Evolutionary conservation across 2,113 vertebrate species (phyloP).

Genomic region (Helogale parvula): DNA sequence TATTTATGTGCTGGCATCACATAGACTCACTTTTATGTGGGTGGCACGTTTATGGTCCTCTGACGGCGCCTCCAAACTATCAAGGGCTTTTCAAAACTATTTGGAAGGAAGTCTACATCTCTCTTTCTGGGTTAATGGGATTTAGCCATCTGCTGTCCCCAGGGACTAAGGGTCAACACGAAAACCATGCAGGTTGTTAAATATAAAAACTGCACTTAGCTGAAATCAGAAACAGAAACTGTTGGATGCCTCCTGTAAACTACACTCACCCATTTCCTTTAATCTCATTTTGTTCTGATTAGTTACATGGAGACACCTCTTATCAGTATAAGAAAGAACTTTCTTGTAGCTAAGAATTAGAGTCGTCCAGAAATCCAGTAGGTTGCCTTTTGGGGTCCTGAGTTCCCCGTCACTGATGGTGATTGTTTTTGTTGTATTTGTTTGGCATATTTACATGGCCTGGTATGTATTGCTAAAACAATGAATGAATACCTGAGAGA

Average conservation of each 20-base stretch:
- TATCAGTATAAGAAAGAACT: not conserved
- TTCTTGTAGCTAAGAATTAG: not conserved
- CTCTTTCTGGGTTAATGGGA: not conserved
- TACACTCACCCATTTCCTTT: not conserved
- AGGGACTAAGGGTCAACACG: not conserved
- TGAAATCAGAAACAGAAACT: not conserved
- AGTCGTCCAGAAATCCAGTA: not conserved
- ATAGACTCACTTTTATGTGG: conserved; percentile 61
- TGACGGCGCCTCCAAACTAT: conserved; percentile 50
- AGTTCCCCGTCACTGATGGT: not conserved
- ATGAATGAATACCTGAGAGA: not conserved
- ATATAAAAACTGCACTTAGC: not conserved
- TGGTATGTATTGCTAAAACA: not conserved
- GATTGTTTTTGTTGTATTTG: not conserved
- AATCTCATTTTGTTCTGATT: not conserved
- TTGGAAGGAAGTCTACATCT: not conserved
- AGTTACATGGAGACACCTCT: not conserved
- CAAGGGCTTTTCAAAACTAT: conserved; percentile 42
- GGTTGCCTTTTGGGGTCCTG: not conserved
- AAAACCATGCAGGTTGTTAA: not conserved
- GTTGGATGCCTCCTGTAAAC: not conserved
- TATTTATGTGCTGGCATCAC: not conserved
- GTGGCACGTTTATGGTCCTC: conserved; percentile 16
- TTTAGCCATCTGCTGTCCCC: not conserved
- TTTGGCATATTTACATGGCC: not conserved